Conservation (phyloP, 2,113 vertebrate species). For the Chloropsis hardwickii region DNA sequence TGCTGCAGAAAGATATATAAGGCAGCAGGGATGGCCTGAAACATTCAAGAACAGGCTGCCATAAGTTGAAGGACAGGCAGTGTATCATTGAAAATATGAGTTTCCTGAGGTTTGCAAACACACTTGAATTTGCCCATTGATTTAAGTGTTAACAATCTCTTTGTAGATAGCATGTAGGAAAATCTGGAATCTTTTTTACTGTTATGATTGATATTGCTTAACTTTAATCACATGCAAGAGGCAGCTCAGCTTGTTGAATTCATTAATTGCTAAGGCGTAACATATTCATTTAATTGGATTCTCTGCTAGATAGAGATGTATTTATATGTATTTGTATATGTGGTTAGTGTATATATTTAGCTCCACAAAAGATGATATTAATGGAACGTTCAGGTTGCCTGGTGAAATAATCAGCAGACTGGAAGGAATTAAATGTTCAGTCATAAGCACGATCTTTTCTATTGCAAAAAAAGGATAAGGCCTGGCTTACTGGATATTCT, state of each 20-base stretch:
- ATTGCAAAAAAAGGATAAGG: background rate
- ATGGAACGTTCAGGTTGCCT: conserved; percentile 39
- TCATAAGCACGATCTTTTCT: background rate
- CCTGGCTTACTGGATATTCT: background rate
- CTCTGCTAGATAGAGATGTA: conserved; percentile 45
- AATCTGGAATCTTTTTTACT: conserved; percentile 4
- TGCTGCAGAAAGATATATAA: background rate
- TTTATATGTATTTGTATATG: conserved; percentile 56
- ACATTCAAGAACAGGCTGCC: background rate
- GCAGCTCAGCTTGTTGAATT: conserved; percentile 37
- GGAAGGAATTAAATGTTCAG: conserved; percentile 28
- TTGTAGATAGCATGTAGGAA: background rate
- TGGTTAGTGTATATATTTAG: conserved; percentile 58
- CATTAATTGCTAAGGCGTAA: conserved; percentile 55
- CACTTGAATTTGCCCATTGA: background rate
- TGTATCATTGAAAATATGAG: background rate
- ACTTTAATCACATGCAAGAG: conserved; percentile 34
- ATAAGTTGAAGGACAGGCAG: background rate
- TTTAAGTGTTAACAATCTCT: background rate
- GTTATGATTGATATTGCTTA: conserved; percentile 28
- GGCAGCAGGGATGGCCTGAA: background rate
- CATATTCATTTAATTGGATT: conserved; percentile 59
- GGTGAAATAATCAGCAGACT: conserved; percentile 44
- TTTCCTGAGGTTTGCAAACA: background rate
- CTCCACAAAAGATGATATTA: conserved; percentile 42